Evolutionary conservation across 2,113 vertebrate genomes (phyloP), one percentile per base, ranked within the genome.

Genomic region (Stomatorhinus ivindoensis): DNA sequence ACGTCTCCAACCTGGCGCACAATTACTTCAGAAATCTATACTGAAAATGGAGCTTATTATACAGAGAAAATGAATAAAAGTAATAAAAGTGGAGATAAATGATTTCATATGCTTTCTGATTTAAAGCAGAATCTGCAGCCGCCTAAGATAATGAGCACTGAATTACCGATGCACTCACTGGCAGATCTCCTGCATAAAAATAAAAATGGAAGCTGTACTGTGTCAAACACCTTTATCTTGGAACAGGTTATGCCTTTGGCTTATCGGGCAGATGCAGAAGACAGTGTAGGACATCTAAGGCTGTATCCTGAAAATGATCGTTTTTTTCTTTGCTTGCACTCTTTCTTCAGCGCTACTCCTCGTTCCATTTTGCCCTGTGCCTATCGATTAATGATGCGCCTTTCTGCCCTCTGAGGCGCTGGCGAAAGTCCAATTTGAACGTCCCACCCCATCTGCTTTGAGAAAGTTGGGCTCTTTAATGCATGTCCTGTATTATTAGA

Each of bases 21-120:
- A 51, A 51, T 86, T 86, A 86, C 47, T 80, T 80, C 35, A 80
- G 73, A 80, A 42, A 47, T 84, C 82, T 47, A 84, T 84, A 84
- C 82, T 86, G n/a, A 86, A 86, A 51, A 86, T 51, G 85, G 85
- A 51, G 44, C 85, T n/a, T 51, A 85, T 86, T 86, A 86, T 51
- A 86, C 48, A 15, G 48, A 53, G 85, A 51, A 86, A 86, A 86
- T 53, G 85, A 86, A 53, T 86, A 46, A 51, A 86, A 50, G 46
- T 35, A 86, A 51, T 46, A 84, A 47, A 44, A 51, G 46, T 47
- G 44, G 82, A 84, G 82, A 84, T 47, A 84, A 44, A 84, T 84
- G 82, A 84, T 84, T 84, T 84, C 39, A 84, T 46, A 84, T 84
- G 82, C 82, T 84, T 82, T 84, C 39, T 84, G 82, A 84, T 84